Percentiles rank a stretch among this genome's conserved stretches.
phyloP scores from a whole-genome alignment of 2,113 vertebrate genomes.

The Okapia johnstoni region DNA sequence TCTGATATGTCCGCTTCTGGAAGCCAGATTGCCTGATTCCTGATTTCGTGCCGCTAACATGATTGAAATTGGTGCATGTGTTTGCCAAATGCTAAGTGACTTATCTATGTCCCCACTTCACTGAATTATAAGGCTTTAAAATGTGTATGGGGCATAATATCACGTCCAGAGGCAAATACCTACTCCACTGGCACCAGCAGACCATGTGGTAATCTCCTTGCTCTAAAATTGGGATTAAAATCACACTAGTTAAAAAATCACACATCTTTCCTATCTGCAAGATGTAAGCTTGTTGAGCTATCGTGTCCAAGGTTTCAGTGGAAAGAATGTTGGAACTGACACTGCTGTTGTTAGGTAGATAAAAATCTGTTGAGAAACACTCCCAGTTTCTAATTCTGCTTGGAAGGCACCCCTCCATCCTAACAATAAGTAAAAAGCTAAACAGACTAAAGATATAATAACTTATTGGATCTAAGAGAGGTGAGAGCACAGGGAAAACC shows the following conservation, averaged over 20 bases:
- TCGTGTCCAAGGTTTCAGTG: neutral
- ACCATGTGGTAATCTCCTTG: neutral
- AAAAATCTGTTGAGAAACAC: neutral
- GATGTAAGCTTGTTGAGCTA: neutral
- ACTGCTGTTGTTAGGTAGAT: neutral
- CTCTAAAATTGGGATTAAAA: neutral
- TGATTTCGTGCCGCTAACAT: neutral
- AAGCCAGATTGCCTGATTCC: neutral
- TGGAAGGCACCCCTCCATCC: neutral
- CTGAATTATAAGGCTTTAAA: neutral
- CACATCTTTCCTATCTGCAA: neutral
- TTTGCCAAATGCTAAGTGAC: neutral
- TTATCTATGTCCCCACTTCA: neutral
- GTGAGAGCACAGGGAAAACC: neutral
- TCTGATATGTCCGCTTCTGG: neutral
- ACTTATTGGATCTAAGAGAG: neutral
- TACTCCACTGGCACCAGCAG: neutral
- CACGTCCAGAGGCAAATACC: neutral
- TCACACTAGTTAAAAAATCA: neutral
- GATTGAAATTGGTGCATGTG: neutral
- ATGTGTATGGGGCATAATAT: too few species aligned
- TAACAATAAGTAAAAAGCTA: neutral
- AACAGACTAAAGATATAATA: neutral
- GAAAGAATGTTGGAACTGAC: neutral
- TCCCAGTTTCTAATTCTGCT: neutral